phyloP scores from a whole-genome alignment of 2,888 invertebrate genomes.

The Chirona hameri region DNA sequence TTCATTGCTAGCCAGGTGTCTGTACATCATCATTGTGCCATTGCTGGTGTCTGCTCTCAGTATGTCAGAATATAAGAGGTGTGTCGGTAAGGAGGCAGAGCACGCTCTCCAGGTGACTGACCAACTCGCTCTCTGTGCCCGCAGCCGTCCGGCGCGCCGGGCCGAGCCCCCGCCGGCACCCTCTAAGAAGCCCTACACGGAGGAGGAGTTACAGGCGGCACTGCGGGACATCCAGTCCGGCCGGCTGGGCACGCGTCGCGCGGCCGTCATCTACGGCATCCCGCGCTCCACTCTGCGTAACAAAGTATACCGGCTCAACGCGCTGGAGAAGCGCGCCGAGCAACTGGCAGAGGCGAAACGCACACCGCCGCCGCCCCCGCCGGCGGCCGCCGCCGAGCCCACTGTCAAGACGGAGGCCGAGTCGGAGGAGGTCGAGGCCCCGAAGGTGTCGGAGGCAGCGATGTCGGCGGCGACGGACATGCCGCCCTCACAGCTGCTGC shows the following conservation, averaged over 20 bases:
- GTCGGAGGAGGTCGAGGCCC: neutral
- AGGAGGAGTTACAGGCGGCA: conserved; percentile 90
- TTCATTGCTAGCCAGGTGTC: too few species aligned
- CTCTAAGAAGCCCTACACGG: conserved; percentile 82
- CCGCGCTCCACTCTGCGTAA: conserved; percentile 93
- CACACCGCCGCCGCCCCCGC: conserved; percentile 49
- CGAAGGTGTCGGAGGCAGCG: neutral
- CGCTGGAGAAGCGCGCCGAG: conserved; percentile 38
- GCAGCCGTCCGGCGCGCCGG: conserved; percentile 61
- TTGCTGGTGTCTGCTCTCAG: too few species aligned
- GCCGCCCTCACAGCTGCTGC: conserved; percentile 31
- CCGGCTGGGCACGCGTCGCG: conserved; percentile 84
- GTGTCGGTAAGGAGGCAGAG: too few species aligned
- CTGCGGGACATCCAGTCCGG: conserved; percentile 90
- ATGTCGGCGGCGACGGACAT: neutral
- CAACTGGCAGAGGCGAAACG: conserved; percentile 42
- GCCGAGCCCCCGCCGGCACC: conserved; percentile 59
- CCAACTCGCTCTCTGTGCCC: conserved; percentile 41
- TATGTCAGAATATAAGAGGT: too few species aligned
- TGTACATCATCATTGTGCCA: too few species aligned
- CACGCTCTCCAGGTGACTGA: too few species aligned
- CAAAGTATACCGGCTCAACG: conserved; percentile 59
- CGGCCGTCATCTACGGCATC: conserved; percentile 93
- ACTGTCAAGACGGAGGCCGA: neutral
- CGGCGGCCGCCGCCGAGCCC: neutral